Evolutionary conservation across 2,888 invertebrate species (phyloP), one percentile per base, ranked within the genome.

Genomic region (Melangyna quadrimaculata): DNA sequence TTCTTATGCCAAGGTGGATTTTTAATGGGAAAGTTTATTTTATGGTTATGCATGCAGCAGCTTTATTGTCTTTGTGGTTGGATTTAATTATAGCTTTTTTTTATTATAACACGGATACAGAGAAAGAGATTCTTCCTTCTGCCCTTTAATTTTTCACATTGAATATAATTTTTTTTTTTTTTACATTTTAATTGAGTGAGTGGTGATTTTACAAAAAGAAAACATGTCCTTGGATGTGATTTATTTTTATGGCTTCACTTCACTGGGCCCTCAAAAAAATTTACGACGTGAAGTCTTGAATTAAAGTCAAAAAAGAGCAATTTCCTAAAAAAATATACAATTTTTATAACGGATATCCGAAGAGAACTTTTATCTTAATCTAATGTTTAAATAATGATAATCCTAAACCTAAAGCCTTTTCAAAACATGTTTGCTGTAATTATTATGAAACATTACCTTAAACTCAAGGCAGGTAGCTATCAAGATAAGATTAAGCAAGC

Each of bases 1-100:
- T 45, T 65, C 65, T 45, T 45, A 65, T 32, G 67, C 48, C 67
- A 67, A 51, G 67, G 48, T 51, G 67, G 51, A 67, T 67, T 67
- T 67, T 48, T 63, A 63, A 48, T 67, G 65, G 65, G 63, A 63
- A 63, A 63, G 43, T 43, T 63, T 27, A 10, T 27, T 48, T 29
- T 35, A n/a, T 63, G 10, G 17, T 14, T 48, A 48, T 12, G 29
- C 27, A 48, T 12, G 29, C 27, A 14, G 27, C 27, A 17, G 29
- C 17, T 57, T 35, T 59, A 8, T 37, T 22, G 35, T 27, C 43
- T 63, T 24, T 43, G 63, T 40, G 24, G 40, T 24, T 3, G 43
- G 27, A 43, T 24, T 63, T 61, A 14, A 35, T 35, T 35, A 14
- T 40, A 4, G 1, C 14, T 37, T n/a, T 14, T 37, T 22, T 3